Base-by-base conservation (phyloP, 2,888 invertebrate species). In the Clivina fossor region DNA sequence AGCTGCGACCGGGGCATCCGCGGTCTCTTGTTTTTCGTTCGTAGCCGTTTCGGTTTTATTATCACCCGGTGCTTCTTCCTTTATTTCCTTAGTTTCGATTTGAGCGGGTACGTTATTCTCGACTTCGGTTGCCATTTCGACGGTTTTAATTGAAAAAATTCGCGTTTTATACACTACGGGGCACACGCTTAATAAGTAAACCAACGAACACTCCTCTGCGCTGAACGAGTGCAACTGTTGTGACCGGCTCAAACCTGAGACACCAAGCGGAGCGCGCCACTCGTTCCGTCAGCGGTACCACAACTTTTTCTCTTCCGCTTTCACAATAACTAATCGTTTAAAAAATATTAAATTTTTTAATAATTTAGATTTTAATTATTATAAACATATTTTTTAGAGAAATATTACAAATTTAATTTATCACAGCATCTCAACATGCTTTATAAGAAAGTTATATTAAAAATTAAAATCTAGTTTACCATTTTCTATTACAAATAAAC, bases 41-140 rank as follows among this genome's bases (percentile, higher is more conserved):
- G 73, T 72, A 58, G 69, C 64, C 53, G 60, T 62, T 61, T 69
- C 72, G 62, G 70, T 69, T 71, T 77, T 76, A 62, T 74, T 73
- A 67, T 72, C 76, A 67, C 65, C 71, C 64, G 77, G 77, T 68
- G 78, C 79, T 64, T 76, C 76, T 63, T 74, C 74, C 59, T 73
- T 75, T 58, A 74, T 75, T 58, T 77, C 72, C 66, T 75, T 74
- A 54, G 83, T 82, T 71, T 84, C 84, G 54, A 77, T 73, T 33
- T 61, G 51, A 60, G 81, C 81, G 58, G 83, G 81, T 64, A 81
- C 81, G 74, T 82, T 85, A 74, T 84, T 86, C 71, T 83, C 83
- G 66, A 84, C 85, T 80, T 89, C 88, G 65, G 86, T 84, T 67
- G 88, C 84, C 88, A 90, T 89, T 73, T 72, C 78, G 53, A 41